Conservation (phyloP, 2,113 vertebrate genomes). For the Hemiscyllium ocellatum region DNA sequence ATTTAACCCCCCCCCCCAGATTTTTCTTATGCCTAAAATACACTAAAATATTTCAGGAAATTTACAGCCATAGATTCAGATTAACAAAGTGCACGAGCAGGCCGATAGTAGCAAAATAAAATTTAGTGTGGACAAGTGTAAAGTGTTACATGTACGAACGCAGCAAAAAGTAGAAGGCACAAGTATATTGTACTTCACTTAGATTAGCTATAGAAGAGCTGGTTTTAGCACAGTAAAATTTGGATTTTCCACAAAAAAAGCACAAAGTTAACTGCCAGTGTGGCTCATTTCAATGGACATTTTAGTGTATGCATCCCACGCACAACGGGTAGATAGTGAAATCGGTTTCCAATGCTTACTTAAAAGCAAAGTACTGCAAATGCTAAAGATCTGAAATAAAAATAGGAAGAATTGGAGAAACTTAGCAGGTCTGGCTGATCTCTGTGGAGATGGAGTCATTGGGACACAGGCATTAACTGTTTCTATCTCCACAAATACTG, state of each 20-base stretch:
- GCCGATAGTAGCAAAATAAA: neutral
- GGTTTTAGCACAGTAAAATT: neutral
- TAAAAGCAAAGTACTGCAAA: no score
- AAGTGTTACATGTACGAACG: neutral
- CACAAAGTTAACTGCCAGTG: neutral
- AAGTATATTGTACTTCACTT: neutral
- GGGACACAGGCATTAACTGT: no score
- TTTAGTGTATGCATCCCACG: neutral
- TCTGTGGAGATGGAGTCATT: no score
- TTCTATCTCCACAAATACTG: no score
- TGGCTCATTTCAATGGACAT: neutral
- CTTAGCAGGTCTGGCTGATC: no score
- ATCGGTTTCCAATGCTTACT: neutral
- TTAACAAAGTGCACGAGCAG: neutral
- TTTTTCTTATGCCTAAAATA: neutral
- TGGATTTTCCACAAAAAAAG: neutral
- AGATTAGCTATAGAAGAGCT: neutral
- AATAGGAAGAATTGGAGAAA: no score
- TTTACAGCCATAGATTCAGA: neutral
- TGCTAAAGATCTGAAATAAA: no score
- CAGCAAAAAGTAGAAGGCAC: neutral
- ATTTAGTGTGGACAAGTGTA: neutral
- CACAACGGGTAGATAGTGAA: neutral
- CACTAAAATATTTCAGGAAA: neutral
- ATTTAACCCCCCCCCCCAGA: neutral